Conservation (phyloP, 2,888 invertebrate species). For the Lepidocyrtoides sp. region DNA sequence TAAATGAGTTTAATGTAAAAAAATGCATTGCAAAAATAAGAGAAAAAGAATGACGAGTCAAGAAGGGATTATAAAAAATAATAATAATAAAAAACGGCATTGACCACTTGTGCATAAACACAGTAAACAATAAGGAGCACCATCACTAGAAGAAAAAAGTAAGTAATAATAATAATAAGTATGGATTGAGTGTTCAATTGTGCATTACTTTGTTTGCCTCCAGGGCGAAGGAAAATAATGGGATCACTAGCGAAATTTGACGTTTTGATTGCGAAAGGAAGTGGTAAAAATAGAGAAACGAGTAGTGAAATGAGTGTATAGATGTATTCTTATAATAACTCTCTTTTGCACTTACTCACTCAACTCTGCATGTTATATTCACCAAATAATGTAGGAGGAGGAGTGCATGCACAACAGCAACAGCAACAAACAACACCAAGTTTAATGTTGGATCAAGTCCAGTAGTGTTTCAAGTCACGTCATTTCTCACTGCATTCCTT, state of each 20-base stretch:
- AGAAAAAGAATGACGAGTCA: not conserved
- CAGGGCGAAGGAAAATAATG: slow-evolving; percentile 66
- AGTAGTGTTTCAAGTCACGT: slow-evolving; percentile 21
- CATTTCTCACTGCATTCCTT: slow-evolving; percentile 2
- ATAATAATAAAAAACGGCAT: slow-evolving; percentile 2
- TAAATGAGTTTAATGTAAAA: not conserved
- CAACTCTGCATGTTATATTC: not conserved
- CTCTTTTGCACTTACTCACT: slow-evolving; percentile 2
- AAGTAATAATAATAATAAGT: slow-evolving; percentile 46
- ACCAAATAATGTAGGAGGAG: not conserved
- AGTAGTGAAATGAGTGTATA: no score
- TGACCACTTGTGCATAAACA: slow-evolving; percentile 13
- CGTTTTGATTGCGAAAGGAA: slow-evolving; percentile 74
- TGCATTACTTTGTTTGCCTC: slow-evolving; percentile 63
- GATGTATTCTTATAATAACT: not conserved
- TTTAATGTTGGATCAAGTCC: not conserved
- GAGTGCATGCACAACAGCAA: not conserved
- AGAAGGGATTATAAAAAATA: no score
- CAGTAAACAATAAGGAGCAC: not conserved
- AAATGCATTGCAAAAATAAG: not conserved
- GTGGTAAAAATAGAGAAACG: slow-evolving; percentile 60
- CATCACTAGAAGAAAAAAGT: not conserved
- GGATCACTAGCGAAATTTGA: slow-evolving; percentile 74
- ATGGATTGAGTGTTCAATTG: slow-evolving; percentile 60
- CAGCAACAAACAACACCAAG: not conserved